Percentiles rank a stretch among this genome's conserved stretches.
Evolutionary conservation across 1,140 invertebrate species (phyloP).

Genomic region (Cyrtorhinus lividipennis): DNA sequence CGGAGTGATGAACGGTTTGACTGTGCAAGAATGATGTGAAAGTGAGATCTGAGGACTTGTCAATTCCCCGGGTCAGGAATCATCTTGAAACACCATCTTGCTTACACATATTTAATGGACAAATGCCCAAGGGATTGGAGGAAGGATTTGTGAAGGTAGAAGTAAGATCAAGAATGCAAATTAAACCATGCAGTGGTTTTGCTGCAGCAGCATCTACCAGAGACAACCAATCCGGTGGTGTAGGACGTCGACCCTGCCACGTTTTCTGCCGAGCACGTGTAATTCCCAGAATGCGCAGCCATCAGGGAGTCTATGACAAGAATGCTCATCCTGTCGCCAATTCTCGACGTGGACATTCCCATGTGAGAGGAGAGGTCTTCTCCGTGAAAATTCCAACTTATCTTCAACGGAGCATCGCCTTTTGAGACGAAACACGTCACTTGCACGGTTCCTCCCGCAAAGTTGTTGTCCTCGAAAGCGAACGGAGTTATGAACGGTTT

Average conservation of each 20-base stretch:
- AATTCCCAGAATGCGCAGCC: constrained; percentile 54
- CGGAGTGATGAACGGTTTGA: constrained; percentile 43
- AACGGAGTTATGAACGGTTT: constrained; percentile 29
- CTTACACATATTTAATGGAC: no score
- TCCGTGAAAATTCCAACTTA: constrained; percentile 53
- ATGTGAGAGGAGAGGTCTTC: constrained; percentile 23
- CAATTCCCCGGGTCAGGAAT: no score
- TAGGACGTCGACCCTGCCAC: constrained; percentile 33
- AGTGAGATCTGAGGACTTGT: no score
- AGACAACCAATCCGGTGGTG: constrained; percentile 35
- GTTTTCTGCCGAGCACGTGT: constrained; percentile 57
- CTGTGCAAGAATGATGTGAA: constrained; percentile 27
- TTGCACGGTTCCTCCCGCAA: constrained; percentile 45
- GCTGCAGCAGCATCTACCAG: no score
- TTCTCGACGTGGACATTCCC: constrained; percentile 33
- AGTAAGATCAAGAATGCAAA: no score
- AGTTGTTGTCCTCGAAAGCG: constrained; percentile 31
- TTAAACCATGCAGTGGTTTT: no score
- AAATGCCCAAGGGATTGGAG: no score
- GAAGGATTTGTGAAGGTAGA: no score
- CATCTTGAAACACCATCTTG: no score
- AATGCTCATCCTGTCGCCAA: constrained; percentile 44
- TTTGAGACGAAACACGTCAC: constrained; percentile 68
- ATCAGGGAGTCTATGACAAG: constrained; percentile 33
- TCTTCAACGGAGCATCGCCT: constrained; percentile 65